Conservation (phyloP, 1,140 invertebrate species). For the Gonioctena quinquepunctata region DNA sequence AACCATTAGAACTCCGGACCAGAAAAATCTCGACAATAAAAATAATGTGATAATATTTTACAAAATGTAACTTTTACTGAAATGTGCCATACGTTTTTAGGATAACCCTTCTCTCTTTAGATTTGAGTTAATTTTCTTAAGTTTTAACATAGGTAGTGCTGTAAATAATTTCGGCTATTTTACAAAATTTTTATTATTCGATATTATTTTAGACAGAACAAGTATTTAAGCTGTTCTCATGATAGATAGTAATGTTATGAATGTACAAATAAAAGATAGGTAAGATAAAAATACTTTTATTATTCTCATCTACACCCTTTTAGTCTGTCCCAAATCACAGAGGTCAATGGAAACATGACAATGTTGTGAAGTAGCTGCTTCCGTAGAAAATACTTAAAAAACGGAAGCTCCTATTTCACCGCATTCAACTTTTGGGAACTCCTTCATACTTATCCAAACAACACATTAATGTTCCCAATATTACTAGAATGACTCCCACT, state of each 20-base stretch:
- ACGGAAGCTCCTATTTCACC: not conserved
- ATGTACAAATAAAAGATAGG: not conserved
- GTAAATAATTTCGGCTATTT: not conserved
- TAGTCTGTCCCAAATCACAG: too few relatives aligned
- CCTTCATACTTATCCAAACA: constrained; percentile 39
- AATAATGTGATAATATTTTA: constrained; percentile 1
- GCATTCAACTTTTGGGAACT: not conserved
- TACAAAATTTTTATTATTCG: not conserved
- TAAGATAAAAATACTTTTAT: too few relatives aligned
- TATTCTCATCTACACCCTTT: too few relatives aligned
- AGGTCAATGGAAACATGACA: too few relatives aligned
- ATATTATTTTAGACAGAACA: not conserved
- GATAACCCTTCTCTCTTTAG: not conserved
- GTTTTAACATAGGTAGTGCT: not conserved
- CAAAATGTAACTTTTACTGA: not conserved
- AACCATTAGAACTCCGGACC: not conserved
- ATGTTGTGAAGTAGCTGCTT: too few relatives aligned
- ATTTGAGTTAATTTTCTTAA: not conserved
- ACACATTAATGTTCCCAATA: constrained; percentile 41
- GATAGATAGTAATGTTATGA: too few relatives aligned
- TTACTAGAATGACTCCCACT: constrained; percentile 37
- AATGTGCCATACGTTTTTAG: not conserved
- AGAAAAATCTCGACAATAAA: not conserved
- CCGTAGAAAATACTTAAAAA: too few relatives aligned
- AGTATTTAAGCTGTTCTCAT: not conserved